Conservation (phyloP, 2,797 vertebrate genomes). For the Hyperoplus lanceolatus region DNA sequence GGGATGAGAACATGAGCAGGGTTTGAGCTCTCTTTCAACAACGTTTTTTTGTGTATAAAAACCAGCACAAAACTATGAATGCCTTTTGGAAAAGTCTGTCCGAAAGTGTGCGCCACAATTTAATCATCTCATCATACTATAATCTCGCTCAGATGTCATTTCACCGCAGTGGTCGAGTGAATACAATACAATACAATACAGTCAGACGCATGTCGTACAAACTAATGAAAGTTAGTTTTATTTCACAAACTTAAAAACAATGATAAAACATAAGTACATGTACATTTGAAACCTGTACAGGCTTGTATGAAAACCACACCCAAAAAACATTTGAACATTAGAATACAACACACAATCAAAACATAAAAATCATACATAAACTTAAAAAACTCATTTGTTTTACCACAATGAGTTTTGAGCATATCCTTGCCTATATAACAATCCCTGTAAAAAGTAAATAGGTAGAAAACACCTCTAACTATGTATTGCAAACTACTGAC, state of each 20-base stretch:
- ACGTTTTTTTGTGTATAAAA: neutral
- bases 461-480: too few relatives aligned
- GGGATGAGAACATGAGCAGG: slow-evolving; percentile 2
- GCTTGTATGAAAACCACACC: too few relatives aligned
- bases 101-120: neutral
- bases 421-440: neutral
- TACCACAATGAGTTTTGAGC: neutral
- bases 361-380: too few relatives aligned
- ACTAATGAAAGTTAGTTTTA: neutral
- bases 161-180: neutral
- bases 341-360: too few relatives aligned
- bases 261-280: too few relatives aligned
- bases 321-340: too few relatives aligned
- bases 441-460: slow-evolving; percentile 12
- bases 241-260: too few relatives aligned
- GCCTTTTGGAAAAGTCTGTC: neutral
- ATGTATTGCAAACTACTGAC: neutral
- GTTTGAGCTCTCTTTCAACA: neutral
- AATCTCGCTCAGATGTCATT: neutral
- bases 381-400: too few relatives aligned
- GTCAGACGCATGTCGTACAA: neutral
- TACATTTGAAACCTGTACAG: too few relatives aligned
- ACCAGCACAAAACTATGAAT: neutral
- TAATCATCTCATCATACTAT: too few relatives aligned
- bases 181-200: neutral